Evolutionary conservation across 1,140 invertebrate genomes (phyloP), one percentile per base, ranked within the genome.

Genomic region (Melitaea cinxia): DNA sequence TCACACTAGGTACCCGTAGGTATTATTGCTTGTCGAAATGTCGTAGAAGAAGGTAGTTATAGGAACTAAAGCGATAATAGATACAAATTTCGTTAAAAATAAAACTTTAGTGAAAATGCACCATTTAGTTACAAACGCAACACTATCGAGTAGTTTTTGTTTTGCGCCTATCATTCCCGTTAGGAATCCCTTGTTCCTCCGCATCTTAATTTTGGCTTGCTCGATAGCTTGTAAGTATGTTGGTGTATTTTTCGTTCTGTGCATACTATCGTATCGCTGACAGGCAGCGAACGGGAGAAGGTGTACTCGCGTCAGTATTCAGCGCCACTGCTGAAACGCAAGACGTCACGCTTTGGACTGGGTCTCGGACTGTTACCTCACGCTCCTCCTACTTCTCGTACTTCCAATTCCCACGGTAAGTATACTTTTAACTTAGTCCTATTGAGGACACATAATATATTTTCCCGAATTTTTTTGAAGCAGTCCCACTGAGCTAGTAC

Each of bases 291-390:
- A 73, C 97, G 96, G 92, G 97, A 98, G 92, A 98, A 97, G 91
- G 93, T 96, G 73, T 97, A 97, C 91, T 96, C 93, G 82, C 94
- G 96, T 14, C 96, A 98, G 91, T 96, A 96, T 83, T 97, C 96
- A 42, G 96, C 96, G 33, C 96, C 97, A 19, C 95, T 97, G 80
- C 92, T 98, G 73, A 97, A 98, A 92, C 93, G 96, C 91, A 98
- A 97, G 93, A 97, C 94, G 77, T 98, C 96, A 59, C 94, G 96
- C 79, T 97, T 98, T 90, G 96, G 96, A 82, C 92, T 98, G 85
- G 96, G 96, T 81, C 92, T 98, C 84, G 96, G 96, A 93, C 95
- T 96, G 93, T 96, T 97, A 91, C 93, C 96, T 92, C 93, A 90
- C 67, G 93, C 86, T 55, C 80, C 83, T 17, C 68, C 73, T 28